A percentile compares a stretch with the other conserved stretches of the same genome.
These are phyloP conservation scores for Drosophila fungiperda DNA, from an alignment of 2,888 invertebrate species.

Conservation along the genomic window DNA sequence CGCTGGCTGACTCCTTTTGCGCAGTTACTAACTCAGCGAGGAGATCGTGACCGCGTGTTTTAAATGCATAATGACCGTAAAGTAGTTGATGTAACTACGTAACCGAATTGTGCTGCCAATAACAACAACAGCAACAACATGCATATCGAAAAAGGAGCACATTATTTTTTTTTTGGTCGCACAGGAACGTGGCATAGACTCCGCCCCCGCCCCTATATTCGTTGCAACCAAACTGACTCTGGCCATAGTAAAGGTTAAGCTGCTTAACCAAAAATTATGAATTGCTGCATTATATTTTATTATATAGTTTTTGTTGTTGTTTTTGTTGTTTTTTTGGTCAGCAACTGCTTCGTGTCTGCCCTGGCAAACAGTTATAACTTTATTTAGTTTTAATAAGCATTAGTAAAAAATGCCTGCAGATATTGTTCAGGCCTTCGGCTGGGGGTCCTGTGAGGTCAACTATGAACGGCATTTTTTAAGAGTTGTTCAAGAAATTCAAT, in stretches of 20 bases:
- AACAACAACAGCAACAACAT: constrained; percentile 53
- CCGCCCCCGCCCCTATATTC: constrained; percentile 2
- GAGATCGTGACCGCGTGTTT: constrained; percentile 85
- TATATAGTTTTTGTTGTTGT: constrained; percentile 55
- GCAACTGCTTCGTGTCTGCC: constrained; percentile 51
- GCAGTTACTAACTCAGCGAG: constrained; percentile 81
- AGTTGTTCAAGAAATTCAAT: constrained; percentile 19
- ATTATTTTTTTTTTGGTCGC: constrained; percentile 56
- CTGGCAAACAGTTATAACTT: constrained; percentile 78
- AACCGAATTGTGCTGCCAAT: constrained; percentile 70
- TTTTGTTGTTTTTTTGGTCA: constrained; percentile 31
- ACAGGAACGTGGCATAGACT: constrained; percentile 59
- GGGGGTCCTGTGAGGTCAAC: constrained; percentile 66
- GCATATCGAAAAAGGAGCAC: constrained; percentile 71
- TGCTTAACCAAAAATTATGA: constrained; percentile 83
- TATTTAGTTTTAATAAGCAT: constrained; percentile 80
- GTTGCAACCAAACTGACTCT: not conserved
- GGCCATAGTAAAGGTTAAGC: constrained; percentile 75
- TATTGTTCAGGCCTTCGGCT: constrained; percentile 23
- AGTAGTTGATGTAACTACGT: constrained; percentile 78
- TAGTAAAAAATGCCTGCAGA: constrained; percentile 38
- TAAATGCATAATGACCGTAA: constrained; percentile 85
- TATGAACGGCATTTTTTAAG: constrained; percentile 40
- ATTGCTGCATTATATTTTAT: constrained; percentile 80
- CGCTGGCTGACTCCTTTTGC: constrained; percentile 50